phyloP scores from a whole-genome alignment of 2,888 invertebrate species.

The Polyommatus iphigenia region DNA sequence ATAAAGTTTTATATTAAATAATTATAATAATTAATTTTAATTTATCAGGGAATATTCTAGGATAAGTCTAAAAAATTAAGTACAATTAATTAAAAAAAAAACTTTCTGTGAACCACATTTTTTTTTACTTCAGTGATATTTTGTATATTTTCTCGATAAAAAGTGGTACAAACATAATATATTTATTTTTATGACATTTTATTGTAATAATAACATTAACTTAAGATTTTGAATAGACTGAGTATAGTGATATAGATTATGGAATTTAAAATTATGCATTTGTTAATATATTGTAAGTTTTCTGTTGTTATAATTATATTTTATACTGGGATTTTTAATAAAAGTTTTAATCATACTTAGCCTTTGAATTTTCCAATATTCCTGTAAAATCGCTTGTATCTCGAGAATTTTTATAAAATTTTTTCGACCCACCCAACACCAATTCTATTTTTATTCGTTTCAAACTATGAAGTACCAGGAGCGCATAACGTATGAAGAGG shows the following conservation, averaged over 20 bases:
- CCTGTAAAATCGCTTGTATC: neutral
- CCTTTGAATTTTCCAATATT: neutral
- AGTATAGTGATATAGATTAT: conserved; percentile 9
- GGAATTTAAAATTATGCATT: neutral
- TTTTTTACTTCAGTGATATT: neutral
- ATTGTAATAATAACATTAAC: neutral
- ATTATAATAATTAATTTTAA: neutral
- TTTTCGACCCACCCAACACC: too few species aligned
- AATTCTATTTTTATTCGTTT: too few species aligned
- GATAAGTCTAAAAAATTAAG: neutral
- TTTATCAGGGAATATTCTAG: neutral
- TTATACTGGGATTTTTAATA: conserved; percentile 17
- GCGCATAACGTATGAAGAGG: too few species aligned
- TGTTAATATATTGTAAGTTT: neutral
- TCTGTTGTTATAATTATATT: conserved; percentile 2
- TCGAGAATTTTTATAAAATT: neutral
- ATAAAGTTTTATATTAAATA: neutral
- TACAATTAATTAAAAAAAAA: neutral
- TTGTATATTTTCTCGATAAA: neutral
- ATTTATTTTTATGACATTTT: neutral
- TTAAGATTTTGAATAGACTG: neutral
- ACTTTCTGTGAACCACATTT: neutral
- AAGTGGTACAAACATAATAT: neutral
- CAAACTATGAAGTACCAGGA: too few species aligned
- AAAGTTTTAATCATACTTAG: neutral